These are phyloP conservation scores for Umimayanthus kanabou DNA, from an alignment of 92 coral and sea anemone genomes.

Conservation along the genomic window DNA sequence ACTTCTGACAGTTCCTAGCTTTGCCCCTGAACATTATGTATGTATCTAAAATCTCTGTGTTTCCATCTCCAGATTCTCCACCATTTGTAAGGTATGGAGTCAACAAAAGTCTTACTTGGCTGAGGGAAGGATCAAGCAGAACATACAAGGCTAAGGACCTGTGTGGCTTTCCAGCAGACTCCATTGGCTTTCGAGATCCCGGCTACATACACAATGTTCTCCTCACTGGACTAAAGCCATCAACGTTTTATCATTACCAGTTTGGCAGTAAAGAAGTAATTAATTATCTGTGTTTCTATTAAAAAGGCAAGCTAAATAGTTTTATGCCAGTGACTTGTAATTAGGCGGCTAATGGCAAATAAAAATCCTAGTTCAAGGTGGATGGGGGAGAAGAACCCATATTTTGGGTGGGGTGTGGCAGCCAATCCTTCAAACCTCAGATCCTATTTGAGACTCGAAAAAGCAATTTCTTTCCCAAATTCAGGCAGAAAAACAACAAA, in stretches of 20 bases:
- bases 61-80: conserved; percentile 57
- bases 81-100: conserved; percentile 76
- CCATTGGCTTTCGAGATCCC: conserved; percentile 53
- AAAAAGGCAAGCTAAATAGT: no score
- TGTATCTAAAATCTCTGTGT: neutral
- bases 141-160: conserved; percentile 22
- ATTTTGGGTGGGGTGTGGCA: no score
- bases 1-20: no score
- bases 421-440: no score
- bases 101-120: conserved; percentile 24
- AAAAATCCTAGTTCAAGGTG: no score
- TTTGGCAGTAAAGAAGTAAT: conserved; percentile 45
- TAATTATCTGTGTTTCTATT: neutral
- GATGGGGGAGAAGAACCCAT: no score
- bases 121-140: conserved; percentile 42
- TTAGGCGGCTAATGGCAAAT: no score
- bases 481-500: no score
- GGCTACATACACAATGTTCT: conserved; percentile 48
- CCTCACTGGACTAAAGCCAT: conserved; percentile 40
- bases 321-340: no score
- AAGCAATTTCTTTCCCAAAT: no score
- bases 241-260: conserved; percentile 45
- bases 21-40: no score
- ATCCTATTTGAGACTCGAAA: no score
- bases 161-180: conserved; percentile 35